Percentiles rank a stretch among this genome's conserved stretches.
Conservation (phyloP, 1,140 invertebrate species). For the Spodoptera litura region DNA sequence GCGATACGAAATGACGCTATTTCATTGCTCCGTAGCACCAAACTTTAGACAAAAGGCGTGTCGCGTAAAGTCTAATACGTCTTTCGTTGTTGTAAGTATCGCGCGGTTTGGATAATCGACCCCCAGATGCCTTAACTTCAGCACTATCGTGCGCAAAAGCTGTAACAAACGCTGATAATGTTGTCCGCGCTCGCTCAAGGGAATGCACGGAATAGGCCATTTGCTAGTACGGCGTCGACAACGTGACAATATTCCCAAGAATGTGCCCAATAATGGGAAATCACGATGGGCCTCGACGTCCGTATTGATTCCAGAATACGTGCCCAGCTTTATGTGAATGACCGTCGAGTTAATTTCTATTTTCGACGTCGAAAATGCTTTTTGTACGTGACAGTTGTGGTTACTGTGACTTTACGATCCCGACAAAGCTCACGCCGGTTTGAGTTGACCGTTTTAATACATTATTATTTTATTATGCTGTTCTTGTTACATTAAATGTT, state of each 20-base stretch:
- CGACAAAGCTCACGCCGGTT: conserved; percentile 20
- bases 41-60: conserved; percentile 26
- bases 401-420: conserved; percentile 41
- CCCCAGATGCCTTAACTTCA: conserved; percentile 38
- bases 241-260: conserved; percentile 57
- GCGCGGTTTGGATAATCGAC: conserved; percentile 34
- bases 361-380: conserved; percentile 41
- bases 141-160: conserved; percentile 44
- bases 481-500: conserved; percentile 30
- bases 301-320: conserved; percentile 51
- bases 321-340: conserved; percentile 47
- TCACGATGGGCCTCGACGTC: conserved; percentile 44
- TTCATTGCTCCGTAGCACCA: conserved; percentile 27
- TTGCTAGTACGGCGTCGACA: conserved; percentile 45
- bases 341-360: conserved; percentile 48
- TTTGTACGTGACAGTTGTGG: conserved; percentile 47
- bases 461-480: conserved; percentile 15
- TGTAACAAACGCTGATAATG: conserved; percentile 54
- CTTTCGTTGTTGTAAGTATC: conserved; percentile 39
- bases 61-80: conserved; percentile 21
- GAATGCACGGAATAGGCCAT: conserved; percentile 53
- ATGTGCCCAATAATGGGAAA: conserved; percentile 55
- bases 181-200: conserved; percentile 50
- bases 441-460: conserved; percentile 33
- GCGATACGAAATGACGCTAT: conserved; percentile 26